Base-by-base conservation (phyloP, 2,797 vertebrate genomes). In the Sylvilagus floridanus region DNA sequence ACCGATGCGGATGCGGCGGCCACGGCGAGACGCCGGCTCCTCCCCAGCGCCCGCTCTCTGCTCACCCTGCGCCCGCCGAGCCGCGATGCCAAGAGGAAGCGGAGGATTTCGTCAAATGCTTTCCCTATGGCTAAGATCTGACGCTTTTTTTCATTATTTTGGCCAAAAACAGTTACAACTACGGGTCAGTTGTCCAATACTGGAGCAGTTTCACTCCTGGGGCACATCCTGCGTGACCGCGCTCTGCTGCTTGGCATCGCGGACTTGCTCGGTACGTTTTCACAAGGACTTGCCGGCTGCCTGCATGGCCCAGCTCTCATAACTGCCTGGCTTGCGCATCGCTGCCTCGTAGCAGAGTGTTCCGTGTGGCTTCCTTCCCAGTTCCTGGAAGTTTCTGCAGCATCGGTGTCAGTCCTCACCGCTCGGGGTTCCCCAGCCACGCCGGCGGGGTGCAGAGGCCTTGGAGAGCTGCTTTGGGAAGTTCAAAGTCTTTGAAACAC, bases 381-480 rank as follows among this genome's bases (percentile, higher is more conserved):
- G 66, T 42, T 26, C 37, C 24, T 11, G 12, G 10, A 54, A 4
- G 3, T 62, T 32, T 52, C 63, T 47, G 0, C 16, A 42, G 65
- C 60, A 30, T 4, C 5, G 16, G 19, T 7, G 8, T 8, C 42
- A 42, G 7, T 42, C 42, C 42, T 42, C 42, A 7, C 42, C 42
- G 42, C 42, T 9, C 42, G 8, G 42, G 71, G 54, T 35, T 69
- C n/a, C 37, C 10, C 5, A 8, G 72, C n/a, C 52, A 63, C 52
- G 7, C 26, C 14, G 4, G 2, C 35, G 3, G 22, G 1, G 0
- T 60, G 21, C 2, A 19, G 13, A 32, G 21, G 4, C 54, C 22
- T 24, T 24, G 3, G 11, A 12, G 68, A 50, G 71, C 50, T 28
- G 50, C 5, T 30, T 54, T 42, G 6, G 19, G 16, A 60, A 52